Evolutionary conservation across 37 sponge, comb jelly and placozoan species (phyloP).

Genomic region (Bolinopsis microptera): DNA sequence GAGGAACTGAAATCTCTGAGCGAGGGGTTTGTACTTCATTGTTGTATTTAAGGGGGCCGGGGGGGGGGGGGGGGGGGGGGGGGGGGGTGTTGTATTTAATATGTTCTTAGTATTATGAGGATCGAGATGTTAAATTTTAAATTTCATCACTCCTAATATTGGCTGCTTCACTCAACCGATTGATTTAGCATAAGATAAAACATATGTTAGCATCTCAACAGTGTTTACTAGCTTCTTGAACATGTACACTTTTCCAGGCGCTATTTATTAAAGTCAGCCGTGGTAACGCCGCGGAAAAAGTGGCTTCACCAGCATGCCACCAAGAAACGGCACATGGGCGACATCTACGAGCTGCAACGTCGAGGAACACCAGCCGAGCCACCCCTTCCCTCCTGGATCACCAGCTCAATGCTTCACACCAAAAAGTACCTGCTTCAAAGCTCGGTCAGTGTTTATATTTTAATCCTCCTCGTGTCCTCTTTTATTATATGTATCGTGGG

Average conservation of each 20-base stretch:
- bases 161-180: too few species aligned
- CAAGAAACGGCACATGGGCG: conserved; percentile 64
- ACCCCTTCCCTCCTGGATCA: conserved; percentile 15
- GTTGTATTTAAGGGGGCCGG: too few species aligned
- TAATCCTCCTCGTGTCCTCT: background rate
- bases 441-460: conserved; percentile 3
- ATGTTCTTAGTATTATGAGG: too few species aligned
- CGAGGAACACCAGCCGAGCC: conserved; percentile 61
- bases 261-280: conserved; percentile 42
- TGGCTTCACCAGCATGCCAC: conserved; percentile 64
- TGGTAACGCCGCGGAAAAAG: conserved; percentile 60
- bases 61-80: too few species aligned
- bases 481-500: background rate
- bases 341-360: conserved; percentile 56
- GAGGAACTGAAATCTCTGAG: conserved; percentile 38
- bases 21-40: conserved; percentile 35
- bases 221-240: background rate
- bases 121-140: too few species aligned
- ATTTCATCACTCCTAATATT: too few species aligned
- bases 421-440: conserved; percentile 49
- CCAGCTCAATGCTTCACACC: conserved; percentile 21
- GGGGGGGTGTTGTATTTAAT: too few species aligned
- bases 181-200: too few species aligned
- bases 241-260: background rate
- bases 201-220: background rate